Conservation (phyloP, 2,888 invertebrate species). For the Nomada flava region DNA sequence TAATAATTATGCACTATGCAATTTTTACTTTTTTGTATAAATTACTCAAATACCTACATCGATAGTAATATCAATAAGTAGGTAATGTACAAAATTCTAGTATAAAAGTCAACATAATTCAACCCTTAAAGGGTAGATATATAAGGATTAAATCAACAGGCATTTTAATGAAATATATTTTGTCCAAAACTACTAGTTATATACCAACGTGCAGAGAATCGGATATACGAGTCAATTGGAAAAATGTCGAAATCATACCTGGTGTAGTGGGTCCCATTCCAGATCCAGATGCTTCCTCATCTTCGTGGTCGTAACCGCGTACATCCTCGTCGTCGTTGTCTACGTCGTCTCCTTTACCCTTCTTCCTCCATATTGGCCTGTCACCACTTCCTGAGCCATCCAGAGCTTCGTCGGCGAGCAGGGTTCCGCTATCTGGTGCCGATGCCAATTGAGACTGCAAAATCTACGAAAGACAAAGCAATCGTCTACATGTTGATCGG, state of each 20-base stretch:
- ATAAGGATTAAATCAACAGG: too few species aligned
- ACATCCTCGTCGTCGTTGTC: constrained; percentile 75
- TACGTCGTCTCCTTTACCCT: constrained; percentile 56
- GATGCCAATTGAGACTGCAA: constrained; percentile 80
- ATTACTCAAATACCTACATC: too few species aligned
- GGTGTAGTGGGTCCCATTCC: constrained; percentile 76
- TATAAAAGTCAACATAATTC: too few species aligned
- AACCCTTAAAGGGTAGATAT: too few species aligned
- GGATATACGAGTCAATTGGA: too few species aligned
- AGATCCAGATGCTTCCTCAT: constrained; percentile 79
- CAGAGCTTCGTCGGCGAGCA: constrained; percentile 80
- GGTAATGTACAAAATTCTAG: too few species aligned
- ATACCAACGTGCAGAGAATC: too few species aligned
- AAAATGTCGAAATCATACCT: constrained; percentile 57
- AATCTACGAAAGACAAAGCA: constrained; percentile 70
- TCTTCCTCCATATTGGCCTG: constrained; percentile 72
- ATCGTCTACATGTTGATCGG: not conserved
- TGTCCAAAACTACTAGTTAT: too few species aligned
- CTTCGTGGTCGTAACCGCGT: constrained; percentile 71
- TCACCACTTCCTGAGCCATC: constrained; percentile 83
- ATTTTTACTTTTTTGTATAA: too few species aligned
- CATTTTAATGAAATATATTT: too few species aligned
- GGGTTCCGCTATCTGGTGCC: constrained; percentile 79
- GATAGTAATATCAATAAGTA: too few species aligned
- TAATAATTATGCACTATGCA: too few species aligned